These are phyloP conservation scores for Podarcis muralis DNA, from an alignment of 2,113 vertebrate species.

Conservation along the genomic window DNA sequence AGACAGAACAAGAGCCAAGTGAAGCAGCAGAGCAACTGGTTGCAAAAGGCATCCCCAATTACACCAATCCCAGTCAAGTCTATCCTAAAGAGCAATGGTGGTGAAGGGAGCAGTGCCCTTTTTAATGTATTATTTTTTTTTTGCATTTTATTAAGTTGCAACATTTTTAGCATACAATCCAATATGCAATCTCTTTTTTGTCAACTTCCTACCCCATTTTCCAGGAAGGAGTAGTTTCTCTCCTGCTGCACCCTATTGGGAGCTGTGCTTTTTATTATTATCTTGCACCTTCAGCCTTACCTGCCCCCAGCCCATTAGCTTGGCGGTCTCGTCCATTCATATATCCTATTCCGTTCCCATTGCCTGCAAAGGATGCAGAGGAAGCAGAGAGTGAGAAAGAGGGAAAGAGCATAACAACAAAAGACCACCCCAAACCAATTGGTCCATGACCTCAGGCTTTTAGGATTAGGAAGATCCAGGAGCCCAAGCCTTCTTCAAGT, in stretches of 20 bases:
- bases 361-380: not conserved
- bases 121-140: too few species aligned
- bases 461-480: too few species aligned
- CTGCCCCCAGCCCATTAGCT: slow-evolving; percentile 16
- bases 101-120: not conserved
- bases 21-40: too few species aligned
- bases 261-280: not conserved
- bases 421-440: not conserved
- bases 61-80: not conserved
- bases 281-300: not conserved
- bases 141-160: too few species aligned
- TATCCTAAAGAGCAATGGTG: too few species aligned
- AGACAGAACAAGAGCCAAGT: not conserved
- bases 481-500: not conserved
- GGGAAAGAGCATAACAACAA: not conserved
- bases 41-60: not conserved
- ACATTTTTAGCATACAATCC: too few species aligned
- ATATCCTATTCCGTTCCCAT: slow-evolving; percentile 16
- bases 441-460: not conserved
- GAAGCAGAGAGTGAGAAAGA: not conserved
- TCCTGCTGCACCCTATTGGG: too few species aligned
- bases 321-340: slow-evolving; percentile 12
- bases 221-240: too few species aligned
- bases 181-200: too few species aligned
- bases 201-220: too few species aligned